These are phyloP conservation scores for Chionodraco myersi DNA, from an alignment of 2,113 vertebrate species.

Conservation along the genomic window DNA sequence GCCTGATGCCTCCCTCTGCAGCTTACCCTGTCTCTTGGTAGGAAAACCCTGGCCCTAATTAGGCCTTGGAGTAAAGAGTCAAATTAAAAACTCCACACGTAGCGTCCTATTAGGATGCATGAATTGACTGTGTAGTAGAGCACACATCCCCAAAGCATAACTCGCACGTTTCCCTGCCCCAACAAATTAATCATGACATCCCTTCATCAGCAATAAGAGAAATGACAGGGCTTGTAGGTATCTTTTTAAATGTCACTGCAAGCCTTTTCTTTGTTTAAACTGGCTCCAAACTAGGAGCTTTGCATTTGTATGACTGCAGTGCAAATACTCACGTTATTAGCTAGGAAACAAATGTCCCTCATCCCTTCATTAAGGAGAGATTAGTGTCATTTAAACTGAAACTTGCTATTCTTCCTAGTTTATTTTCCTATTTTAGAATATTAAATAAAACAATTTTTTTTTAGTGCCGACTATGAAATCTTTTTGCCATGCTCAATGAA, in stretches of 20 bases:
- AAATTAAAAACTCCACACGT: conserved; percentile 68
- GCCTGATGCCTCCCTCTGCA: conserved; percentile 71
- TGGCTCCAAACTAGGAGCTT: conserved; percentile 11
- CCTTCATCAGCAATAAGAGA: conserved; percentile 7
- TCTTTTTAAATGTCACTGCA: conserved; percentile 17
- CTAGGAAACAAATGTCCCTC: conserved; percentile 4
- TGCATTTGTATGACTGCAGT: neutral
- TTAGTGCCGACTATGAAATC: neutral
- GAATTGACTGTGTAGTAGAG: conserved; percentile 39
- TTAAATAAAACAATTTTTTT: neutral
- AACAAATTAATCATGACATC: conserved; percentile 45
- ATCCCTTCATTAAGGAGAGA: neutral
- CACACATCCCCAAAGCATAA: conserved; percentile 45
- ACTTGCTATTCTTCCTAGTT: neutral
- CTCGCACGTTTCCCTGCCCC: conserved; percentile 33
- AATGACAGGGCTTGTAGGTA: conserved; percentile 8
- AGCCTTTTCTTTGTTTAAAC: neutral
- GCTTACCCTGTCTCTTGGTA: conserved; percentile 63
- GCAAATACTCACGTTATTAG: neutral
- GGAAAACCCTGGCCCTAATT: conserved; percentile 75
- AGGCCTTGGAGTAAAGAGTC: conserved; percentile 73
- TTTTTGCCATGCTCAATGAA: neutral
- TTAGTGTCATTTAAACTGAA: neutral
- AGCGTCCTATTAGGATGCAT: conserved; percentile 65
- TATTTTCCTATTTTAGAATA: neutral